Evolutionary conservation across 2,888 invertebrate genomes (phyloP), one percentile per base, ranked within the genome.

Genomic region (Diaperis boleti): DNA sequence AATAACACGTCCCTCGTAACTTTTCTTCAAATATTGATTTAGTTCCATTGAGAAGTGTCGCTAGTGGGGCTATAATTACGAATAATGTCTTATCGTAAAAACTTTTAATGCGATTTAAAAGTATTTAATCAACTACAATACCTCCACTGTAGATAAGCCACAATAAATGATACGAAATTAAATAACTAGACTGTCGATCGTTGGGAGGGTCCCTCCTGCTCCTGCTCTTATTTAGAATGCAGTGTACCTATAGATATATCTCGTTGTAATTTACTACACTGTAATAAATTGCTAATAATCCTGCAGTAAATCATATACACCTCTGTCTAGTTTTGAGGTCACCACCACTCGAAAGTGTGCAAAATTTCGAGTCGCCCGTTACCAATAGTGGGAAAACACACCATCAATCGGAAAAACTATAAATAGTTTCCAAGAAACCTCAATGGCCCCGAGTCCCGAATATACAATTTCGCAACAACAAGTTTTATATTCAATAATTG

Each of bases 201-300:
- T 42, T 42, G 20, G 20, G 10, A 35, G 4, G 20, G 10, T 50
- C 22, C 22, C 26, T 18, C 7, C 33, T 18, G 1, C 6, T 37
- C n/a, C n/a, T n/a, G n/a, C n/a, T 22, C 26, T 20, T 18, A 20
- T 31, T 22, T 50, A 18, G 14, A 35, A n/a, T 26, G 20, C 41
- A 10, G 41, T 20, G 7, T 20, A 17, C 7, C 3, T 13, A 39
- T 39, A 39, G 35, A 20, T 15, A 17, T 7, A 29, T 29, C 22
- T 52, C 37, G 10, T 54, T 42, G 42, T 42, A 54, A 54, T 54
- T 54, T 54, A 54, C 31, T 10, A 18, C 41, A 11, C 41, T 42
- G 42, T 18, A 54, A 54, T 54, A 54, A 54, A 54, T 54, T 54
- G 41, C 41, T 42, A 54, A 54, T 54, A 54, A 54, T 54, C 54